These are phyloP conservation scores for Lutraria lutraria DNA, from an alignment of 2,888 invertebrate genomes.

Conservation along the genomic window DNA sequence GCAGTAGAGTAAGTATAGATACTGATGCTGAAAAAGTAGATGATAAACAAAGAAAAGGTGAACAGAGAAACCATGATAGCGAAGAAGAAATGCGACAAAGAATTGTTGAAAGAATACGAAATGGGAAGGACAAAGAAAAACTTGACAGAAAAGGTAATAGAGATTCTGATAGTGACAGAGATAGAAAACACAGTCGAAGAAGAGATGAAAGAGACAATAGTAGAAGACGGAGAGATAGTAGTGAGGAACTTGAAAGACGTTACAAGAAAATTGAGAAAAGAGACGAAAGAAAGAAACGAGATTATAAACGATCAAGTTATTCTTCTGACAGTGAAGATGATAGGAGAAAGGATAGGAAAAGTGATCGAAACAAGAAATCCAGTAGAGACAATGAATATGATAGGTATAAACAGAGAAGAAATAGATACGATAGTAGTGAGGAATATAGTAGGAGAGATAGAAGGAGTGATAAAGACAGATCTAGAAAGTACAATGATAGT, in stretches of 20 bases:
- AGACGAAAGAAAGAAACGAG: slow-evolving; percentile 36
- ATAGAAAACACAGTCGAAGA: slow-evolving; percentile 20
- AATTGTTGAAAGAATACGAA: slow-evolving; percentile 37
- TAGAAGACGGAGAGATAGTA: slow-evolving; percentile 38
- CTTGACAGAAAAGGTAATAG: background rate
- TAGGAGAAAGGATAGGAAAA: slow-evolving; percentile 15
- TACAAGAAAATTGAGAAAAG: slow-evolving; percentile 56
- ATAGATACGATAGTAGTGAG: slow-evolving; percentile 34
- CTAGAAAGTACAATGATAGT: slow-evolving; percentile 22
- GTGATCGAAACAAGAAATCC: slow-evolving; percentile 27
- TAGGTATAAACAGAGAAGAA: slow-evolving; percentile 28
- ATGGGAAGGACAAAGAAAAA: slow-evolving; percentile 40
- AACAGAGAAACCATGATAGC: slow-evolving; percentile 26
- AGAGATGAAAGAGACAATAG: slow-evolving; percentile 22
- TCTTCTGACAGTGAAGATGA: slow-evolving; percentile 18
- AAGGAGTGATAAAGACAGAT: slow-evolving; percentile 21
- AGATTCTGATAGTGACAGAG: slow-evolving; percentile 1
- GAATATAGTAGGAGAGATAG: slow-evolving; percentile 36
- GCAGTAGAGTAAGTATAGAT: slow-evolving; percentile 25
- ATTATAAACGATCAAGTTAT: slow-evolving; percentile 20
- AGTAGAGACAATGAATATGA: slow-evolving; percentile 30
- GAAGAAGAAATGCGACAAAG: slow-evolving; percentile 45
- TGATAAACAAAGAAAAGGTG: slow-evolving; percentile 19
- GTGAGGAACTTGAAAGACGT: slow-evolving; percentile 61
- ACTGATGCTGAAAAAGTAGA: background rate